Evolutionary conservation across 2,797 vertebrate species (phyloP).

Genomic region (Falco berigora): DNA sequence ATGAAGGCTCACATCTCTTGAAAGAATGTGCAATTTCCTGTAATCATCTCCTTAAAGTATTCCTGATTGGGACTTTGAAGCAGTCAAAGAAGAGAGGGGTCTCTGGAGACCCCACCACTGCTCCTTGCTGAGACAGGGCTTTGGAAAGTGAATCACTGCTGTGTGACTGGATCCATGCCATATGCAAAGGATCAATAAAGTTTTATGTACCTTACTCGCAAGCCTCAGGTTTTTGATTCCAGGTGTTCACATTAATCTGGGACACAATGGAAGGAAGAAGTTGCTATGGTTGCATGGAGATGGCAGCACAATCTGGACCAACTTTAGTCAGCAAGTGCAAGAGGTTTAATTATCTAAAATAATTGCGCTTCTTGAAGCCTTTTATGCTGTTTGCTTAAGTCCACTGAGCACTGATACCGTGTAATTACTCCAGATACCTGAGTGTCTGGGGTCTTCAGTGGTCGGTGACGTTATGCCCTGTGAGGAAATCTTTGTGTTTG

Average conservation of each 20-base stretch:
- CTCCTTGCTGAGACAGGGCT: constrained; percentile 38
- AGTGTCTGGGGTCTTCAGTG: background rate
- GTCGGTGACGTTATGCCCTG: background rate
- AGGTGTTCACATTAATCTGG: constrained; percentile 46
- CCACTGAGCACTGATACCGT: background rate
- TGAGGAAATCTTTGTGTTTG: background rate
- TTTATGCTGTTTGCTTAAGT: background rate
- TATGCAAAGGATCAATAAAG: background rate
- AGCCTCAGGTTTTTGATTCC: constrained; percentile 19
- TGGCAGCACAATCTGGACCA: background rate
- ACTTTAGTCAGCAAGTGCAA: background rate
- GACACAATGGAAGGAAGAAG: constrained; percentile 9
- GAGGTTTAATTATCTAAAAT: background rate
- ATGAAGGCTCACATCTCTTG: background rate
- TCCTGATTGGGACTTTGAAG: background rate
- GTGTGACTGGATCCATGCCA: constrained; percentile 9
- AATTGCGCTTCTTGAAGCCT: background rate
- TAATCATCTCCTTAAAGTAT: background rate
- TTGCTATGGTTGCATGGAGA: constrained; percentile 20
- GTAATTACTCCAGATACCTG: background rate
- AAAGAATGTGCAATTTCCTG: constrained; percentile 31
- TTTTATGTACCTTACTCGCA: constrained; percentile 21
- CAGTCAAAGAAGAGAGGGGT: background rate
- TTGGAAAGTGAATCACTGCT: constrained; percentile 29
- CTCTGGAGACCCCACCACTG: background rate